Base-by-base conservation (phyloP, 2,797 vertebrate genomes). In the Hybognathus amarus region DNA sequence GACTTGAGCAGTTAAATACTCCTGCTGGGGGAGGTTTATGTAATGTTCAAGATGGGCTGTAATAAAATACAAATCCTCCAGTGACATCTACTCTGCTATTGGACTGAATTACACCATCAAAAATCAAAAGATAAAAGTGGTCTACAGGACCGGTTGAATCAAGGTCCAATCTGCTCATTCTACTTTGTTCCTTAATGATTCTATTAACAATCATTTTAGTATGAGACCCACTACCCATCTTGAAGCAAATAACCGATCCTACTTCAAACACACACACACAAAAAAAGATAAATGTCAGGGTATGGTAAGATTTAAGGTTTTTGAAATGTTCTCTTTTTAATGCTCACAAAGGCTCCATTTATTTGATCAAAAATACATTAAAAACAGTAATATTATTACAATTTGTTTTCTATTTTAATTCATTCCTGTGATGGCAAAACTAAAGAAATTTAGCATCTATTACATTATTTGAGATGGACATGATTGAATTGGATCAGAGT, bases 1-100 rank as follows among this genome's bases (percentile, higher is more conserved):
- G 30, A 56, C 12, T 56, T 56, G 71, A 74, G 50, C 22, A 42
- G n/a, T 61, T 76, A 24, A 61, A 76, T 42, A 42, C 74, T 59
- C 50, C 36, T n/a, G 33, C 50, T 17, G 67, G 40, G 40, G 68
- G 9, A 52, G 6, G 33, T 40, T 68, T 80, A 80, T 40, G 66
- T 38, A 56, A 56, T 17, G 33, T n/a, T 56, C 33, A 38, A 56
- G 12, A 56, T 24, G 33, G 50, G 50, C 30, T 54, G 50, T 36
- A 38, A 54, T 74, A 36, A 22, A 74, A 30, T 74, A 74, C 33
- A 36, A 36, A n/a, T 73, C 47, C 50, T 22, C 27, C 27, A 73
- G 70, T 73, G 18, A 22, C 10, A 33, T 13, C 5, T 36, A 54
- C 11, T 22, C 18, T 22, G 18, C 9, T 33, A 33, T 30, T 50